Conservation (phyloP, 2,888 invertebrate genomes). For the Ceratothoa steindachneri region DNA sequence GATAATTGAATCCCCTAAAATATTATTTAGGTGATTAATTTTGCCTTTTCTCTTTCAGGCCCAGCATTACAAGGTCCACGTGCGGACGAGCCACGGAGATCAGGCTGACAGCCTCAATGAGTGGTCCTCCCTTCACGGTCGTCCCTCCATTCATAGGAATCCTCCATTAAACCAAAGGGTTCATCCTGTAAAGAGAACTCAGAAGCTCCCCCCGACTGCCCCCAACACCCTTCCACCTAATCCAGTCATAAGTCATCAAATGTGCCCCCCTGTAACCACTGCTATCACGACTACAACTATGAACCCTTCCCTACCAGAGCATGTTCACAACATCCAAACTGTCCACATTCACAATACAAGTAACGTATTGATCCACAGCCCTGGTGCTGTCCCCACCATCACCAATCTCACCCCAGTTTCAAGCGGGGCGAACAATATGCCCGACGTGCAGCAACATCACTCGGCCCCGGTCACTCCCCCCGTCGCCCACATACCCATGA, state of each 20-base stretch:
- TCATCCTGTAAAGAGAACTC: not conserved
- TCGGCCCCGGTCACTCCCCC: not conserved
- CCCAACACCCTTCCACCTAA: not conserved
- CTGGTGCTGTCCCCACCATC: not conserved
- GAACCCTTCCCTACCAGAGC: not conserved
- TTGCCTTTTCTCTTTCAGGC: not conserved
- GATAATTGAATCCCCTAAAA: too few species aligned
- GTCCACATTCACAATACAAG: not conserved
- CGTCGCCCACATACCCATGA: not conserved
- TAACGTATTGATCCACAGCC: not conserved
- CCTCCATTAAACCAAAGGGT: not conserved
- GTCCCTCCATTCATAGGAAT: not conserved
- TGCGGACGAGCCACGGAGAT: not conserved
- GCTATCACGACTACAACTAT: not conserved
- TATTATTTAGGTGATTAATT: too few species aligned
- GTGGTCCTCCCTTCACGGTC: not conserved
- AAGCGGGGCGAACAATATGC: not conserved
- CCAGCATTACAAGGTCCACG: constrained; percentile 1
- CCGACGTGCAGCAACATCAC: not conserved
- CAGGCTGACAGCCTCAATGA: not conserved
- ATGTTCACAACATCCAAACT: not conserved
- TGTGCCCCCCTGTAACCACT: not conserved
- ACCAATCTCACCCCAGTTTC: not conserved
- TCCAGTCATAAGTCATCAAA: not conserved
- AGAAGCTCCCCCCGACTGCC: not conserved